phyloP scores from a whole-genome alignment of 2,888 invertebrate species.

The Chymomyza amoena region DNA sequence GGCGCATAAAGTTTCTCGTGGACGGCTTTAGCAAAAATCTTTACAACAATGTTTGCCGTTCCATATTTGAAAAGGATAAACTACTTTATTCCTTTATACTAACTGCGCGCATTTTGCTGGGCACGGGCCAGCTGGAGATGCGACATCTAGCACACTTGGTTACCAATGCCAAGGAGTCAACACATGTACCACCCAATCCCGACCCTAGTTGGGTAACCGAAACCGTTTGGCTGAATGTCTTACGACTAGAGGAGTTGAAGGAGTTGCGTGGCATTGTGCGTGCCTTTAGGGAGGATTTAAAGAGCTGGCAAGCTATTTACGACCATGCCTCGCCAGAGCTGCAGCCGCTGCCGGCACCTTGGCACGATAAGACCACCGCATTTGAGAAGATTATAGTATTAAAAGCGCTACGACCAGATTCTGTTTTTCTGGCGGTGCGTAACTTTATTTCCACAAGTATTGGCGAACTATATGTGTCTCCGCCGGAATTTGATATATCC shows the following conservation, averaged over 20 bases:
- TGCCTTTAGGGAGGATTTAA: constrained; percentile 81
- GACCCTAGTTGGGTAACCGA: constrained; percentile 88
- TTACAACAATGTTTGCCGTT: constrained; percentile 92
- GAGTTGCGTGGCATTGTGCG: constrained; percentile 83
- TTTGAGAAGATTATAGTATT: constrained; percentile 90
- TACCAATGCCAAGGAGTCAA: constrained; percentile 81
- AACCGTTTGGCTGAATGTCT: constrained; percentile 90
- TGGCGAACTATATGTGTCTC: constrained; percentile 89
- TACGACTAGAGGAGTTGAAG: constrained; percentile 84
- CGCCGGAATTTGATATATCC: constrained; percentile 90
- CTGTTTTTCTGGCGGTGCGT: constrained; percentile 89
- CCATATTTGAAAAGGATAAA: constrained; percentile 93
- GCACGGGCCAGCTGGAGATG: constrained; percentile 81
- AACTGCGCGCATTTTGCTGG: constrained; percentile 84
- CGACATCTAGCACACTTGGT: constrained; percentile 88
- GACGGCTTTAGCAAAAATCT: constrained; percentile 90
- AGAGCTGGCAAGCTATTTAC: constrained; percentile 83
- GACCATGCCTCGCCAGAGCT: constrained; percentile 85
- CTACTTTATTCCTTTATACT: constrained; percentile 89
- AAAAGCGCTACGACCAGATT: constrained; percentile 90
- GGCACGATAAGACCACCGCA: constrained; percentile 82
- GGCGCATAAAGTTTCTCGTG: constrained; percentile 88
- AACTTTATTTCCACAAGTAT: constrained; percentile 85
- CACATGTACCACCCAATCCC: constrained; percentile 82
- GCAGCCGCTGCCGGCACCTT: constrained; percentile 84